These are phyloP conservation scores for Muscicapa striata DNA, from an alignment of 2,797 vertebrate genomes.

Conservation along the genomic window DNA sequence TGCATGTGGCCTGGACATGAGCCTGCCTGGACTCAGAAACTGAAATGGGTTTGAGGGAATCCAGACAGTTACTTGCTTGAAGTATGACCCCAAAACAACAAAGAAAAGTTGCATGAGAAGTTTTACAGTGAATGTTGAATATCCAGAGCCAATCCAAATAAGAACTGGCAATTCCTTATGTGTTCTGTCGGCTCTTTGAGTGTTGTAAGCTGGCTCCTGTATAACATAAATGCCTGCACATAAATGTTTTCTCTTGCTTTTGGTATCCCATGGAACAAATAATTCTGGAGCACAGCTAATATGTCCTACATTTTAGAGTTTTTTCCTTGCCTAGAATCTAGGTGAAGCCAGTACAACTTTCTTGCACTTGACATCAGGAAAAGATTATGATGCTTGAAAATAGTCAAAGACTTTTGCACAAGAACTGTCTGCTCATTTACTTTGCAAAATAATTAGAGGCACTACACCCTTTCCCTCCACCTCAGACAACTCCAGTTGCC, in stretches of 20 bases:
- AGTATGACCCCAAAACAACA: background rate
- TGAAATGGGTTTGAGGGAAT: background rate
- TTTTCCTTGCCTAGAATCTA: background rate
- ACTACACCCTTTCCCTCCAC: background rate
- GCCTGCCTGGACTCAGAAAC: background rate
- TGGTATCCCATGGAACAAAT: background rate
- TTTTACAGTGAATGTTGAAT: background rate
- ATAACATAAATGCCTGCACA: background rate
- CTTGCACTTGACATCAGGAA: background rate
- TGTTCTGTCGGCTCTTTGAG: background rate
- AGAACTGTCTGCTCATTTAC: background rate
- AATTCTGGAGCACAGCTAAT: slow-evolving; percentile 8
- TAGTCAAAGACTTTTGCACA: background rate
- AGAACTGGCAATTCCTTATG: background rate
- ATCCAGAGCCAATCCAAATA: background rate
- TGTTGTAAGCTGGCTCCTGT: background rate
- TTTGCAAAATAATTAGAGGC: background rate
- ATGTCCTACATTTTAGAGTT: background rate
- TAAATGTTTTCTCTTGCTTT: slow-evolving; percentile 1
- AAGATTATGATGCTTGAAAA: background rate
- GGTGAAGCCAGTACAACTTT: background rate
- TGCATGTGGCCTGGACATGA: background rate
- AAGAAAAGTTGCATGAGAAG: background rate
- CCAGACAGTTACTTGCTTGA: background rate
- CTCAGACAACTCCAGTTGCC: background rate